These are phyloP conservation scores for Onychomys arenicola DNA, from an alignment of 2,797 vertebrate species.

Conservation along the genomic window DNA sequence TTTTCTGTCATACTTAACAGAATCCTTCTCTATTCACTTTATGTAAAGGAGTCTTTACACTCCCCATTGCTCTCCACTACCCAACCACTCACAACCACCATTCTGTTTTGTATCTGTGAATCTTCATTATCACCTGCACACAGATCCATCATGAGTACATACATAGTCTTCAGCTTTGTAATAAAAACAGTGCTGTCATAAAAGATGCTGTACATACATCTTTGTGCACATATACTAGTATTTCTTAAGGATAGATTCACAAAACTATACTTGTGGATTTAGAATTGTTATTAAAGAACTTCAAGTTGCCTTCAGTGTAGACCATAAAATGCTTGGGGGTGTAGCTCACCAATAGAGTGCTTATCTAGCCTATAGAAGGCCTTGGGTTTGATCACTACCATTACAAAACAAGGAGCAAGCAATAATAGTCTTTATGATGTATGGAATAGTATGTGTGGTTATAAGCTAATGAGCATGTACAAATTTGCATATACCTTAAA, in stretches of 20 bases:
- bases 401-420: not conserved
- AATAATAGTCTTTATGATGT: not conserved
- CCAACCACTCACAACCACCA: not conserved
- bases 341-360: not conserved
- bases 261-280: conserved; percentile 32
- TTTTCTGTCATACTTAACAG: not conserved
- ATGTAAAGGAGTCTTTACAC: too few relatives aligned
- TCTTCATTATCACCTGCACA: not conserved
- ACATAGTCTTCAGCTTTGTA: not conserved
- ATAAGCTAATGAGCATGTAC: not conserved
- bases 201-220: not conserved
- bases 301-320: conserved; percentile 31
- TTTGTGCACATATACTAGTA: not conserved
- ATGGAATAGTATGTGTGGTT: not conserved
- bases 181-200: not conserved
- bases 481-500: conserved; percentile 9
- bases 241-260: conserved; percentile 36
- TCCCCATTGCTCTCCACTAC: not conserved
- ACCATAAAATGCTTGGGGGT: not conserved
- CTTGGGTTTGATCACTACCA: not conserved
- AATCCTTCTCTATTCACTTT: not conserved
- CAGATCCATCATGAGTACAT: conserved; percentile 13
- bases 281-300: conserved; percentile 23
- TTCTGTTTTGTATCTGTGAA: not conserved
- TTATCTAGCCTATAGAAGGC: not conserved